Evolutionary conservation across 2,797 vertebrate genomes (phyloP).

Genomic region (Cygnus olor): DNA sequence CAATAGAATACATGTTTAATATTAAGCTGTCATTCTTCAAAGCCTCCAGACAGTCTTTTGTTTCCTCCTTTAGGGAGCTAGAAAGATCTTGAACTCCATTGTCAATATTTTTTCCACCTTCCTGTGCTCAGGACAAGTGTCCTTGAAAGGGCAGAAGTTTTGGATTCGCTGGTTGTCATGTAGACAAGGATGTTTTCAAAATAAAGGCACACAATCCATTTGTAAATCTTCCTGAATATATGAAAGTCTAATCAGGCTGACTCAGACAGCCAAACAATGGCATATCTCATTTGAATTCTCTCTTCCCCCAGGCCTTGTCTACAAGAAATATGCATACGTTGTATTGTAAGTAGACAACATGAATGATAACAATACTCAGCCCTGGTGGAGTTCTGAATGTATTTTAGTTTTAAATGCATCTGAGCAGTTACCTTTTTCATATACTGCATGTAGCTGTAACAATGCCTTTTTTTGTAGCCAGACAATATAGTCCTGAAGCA

Average conservation of each 20-base stretch:
- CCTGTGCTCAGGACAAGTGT: constrained; percentile 16
- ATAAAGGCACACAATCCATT: constrained; percentile 46
- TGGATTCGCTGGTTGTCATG: constrained; percentile 37
- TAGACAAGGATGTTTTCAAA: constrained; percentile 62
- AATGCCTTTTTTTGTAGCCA: not conserved
- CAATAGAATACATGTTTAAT: not conserved
- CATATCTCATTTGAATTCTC: constrained; percentile 44
- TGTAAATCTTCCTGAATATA: constrained; percentile 49
- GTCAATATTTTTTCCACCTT: constrained; percentile 30
- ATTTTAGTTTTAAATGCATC: not conserved
- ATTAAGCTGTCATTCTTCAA: not conserved
- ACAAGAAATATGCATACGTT: constrained; percentile 34
- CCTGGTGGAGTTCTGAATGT: not conserved
- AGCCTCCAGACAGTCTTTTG: not conserved
- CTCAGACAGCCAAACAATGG: constrained; percentile 9
- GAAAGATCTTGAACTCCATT: not conserved
- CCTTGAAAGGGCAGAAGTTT: constrained; percentile 46
- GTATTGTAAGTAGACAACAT: not conserved
- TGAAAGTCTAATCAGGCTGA: constrained; percentile 68
- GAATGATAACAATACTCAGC: not conserved
- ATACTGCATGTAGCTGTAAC: not conserved
- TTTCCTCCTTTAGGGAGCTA: not conserved
- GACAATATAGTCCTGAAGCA: not conserved
- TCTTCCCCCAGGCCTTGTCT: constrained; percentile 53
- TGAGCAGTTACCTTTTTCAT: not conserved